Base-by-base conservation (phyloP, 2,113 vertebrate genomes). In the Gobiocypris rarus region DNA sequence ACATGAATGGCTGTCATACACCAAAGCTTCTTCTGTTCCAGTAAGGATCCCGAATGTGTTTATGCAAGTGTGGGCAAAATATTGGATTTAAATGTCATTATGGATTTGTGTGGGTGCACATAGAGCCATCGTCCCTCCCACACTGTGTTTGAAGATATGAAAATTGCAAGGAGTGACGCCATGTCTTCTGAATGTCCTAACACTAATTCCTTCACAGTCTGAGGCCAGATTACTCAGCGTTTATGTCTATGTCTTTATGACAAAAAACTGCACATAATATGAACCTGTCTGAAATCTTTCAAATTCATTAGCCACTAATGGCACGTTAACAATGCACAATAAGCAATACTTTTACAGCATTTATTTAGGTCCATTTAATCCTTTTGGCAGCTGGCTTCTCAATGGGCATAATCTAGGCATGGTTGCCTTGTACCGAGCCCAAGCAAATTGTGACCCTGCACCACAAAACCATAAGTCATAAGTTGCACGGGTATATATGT, bases 171-270 rank as follows among this genome's bases (percentile, higher is more conserved):
- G 9, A 52, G 28, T 34, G 43, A 70, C 19, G 22, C 48, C 28
- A 56, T 6, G 31, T 54, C 31, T 76, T 76, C 52, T 58, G 75
- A 81, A 31, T 2, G 15, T 43, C 69, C n/a, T 26, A 56, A 61
- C 69, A 45, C 81, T 59, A 26, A 83, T 61, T 74, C 54, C n/a
- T 74, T 73, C n/a, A 83, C 38, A 45, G 34, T 73, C 67, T 71
- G 48, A 71, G 14, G 26, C 7, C 54, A 17, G 28, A 70, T 56
- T 70, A 52, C 45, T 82, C 22, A 71, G 45, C 41, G 9, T 1
- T 50, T 11, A 63, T 69, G 34, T 22, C 28, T 54, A n/a, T n/a
- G n/a, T n/a, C n/a, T n/a, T n/a, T n/a, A n/a, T n/a, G 1, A 52
- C 11, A 13, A 81, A 13, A 3, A 81, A 34, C 52, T 13, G 19